phyloP scores from a whole-genome alignment of 2,797 vertebrate species.

The Scarus forsteni region DNA sequence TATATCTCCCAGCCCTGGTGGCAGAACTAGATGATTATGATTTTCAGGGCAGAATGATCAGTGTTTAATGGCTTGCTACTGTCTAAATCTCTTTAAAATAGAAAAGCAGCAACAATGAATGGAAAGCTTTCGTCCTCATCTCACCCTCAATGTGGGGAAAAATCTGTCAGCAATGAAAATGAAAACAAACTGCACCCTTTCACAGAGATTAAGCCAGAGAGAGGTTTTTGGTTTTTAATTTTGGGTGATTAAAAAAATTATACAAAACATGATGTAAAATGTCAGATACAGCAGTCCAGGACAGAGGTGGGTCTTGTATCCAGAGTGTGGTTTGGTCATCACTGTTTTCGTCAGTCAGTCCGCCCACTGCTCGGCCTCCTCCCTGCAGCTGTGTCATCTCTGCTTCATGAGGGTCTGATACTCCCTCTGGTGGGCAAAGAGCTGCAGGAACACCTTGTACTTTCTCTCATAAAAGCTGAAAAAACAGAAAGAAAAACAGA shows the following conservation, averaged over 20 bases:
- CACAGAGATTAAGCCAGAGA: not conserved
- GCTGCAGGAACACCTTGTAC: conserved; percentile 90
- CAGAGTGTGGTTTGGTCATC: conserved; percentile 29
- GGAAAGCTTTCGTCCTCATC: not conserved
- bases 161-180: not conserved
- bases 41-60: not conserved
- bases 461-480: conserved; percentile 94
- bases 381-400: conserved; percentile 39
- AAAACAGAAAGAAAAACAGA: not conserved
- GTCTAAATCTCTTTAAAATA: not conserved
- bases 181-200: not conserved
- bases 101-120: conserved; percentile 2
- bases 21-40: not conserved
- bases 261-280: not conserved
- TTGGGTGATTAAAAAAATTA: not conserved
- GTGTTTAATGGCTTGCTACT: too few species aligned
- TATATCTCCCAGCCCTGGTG: too few species aligned
- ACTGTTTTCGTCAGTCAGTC: conserved; percentile 3
- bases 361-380: conserved; percentile 9
- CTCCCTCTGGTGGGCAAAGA: conserved; percentile 92
- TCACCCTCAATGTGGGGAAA: not conserved
- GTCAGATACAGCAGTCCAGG: conserved; percentile 11
- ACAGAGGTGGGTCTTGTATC: conserved; percentile 7
- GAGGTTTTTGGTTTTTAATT: not conserved
- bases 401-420: conserved; percentile 90